These are phyloP conservation scores for Masticophis lateralis DNA, from an alignment of 2,797 vertebrate genomes.

Conservation along the genomic window DNA sequence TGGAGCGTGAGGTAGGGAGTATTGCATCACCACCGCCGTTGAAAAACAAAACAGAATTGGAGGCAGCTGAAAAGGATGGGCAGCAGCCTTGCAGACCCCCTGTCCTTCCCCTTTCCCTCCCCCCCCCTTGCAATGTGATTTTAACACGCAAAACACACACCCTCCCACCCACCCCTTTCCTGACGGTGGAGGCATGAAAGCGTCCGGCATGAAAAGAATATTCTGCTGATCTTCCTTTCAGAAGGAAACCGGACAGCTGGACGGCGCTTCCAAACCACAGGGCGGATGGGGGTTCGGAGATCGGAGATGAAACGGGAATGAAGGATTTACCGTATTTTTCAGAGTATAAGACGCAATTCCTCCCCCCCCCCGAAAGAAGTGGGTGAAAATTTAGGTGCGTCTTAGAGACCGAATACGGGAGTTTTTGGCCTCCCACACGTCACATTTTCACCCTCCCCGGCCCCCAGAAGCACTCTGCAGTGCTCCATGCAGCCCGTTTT, in stretches of 20 bases:
- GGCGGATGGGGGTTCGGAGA: no score
- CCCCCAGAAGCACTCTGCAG: no score
- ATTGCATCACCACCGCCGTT: neutral
- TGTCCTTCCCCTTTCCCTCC: neutral
- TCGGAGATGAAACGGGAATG: no score
- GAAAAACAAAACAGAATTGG: conserved; percentile 53
- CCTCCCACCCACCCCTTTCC: conserved; percentile 34
- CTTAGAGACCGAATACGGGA: no score
- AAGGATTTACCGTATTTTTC: no score
- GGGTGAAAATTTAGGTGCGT: no score
- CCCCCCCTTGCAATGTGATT: neutral
- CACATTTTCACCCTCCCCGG: no score
- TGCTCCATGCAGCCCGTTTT: no score
- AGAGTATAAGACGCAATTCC: no score
- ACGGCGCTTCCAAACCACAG: neutral
- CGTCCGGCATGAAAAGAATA: neutral
- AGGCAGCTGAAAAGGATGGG: fast-evolving
- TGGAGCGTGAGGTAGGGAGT: neutral
- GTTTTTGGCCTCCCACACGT: no score
- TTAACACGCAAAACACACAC: no score
- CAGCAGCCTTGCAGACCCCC: fast-evolving
- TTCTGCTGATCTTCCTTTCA: neutral
- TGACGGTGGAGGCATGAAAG: neutral
- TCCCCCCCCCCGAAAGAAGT: no score
- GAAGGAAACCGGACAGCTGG: neutral